phyloP scores from a whole-genome alignment of 1,140 invertebrate genomes.

The Drosophila gunungcola region DNA sequence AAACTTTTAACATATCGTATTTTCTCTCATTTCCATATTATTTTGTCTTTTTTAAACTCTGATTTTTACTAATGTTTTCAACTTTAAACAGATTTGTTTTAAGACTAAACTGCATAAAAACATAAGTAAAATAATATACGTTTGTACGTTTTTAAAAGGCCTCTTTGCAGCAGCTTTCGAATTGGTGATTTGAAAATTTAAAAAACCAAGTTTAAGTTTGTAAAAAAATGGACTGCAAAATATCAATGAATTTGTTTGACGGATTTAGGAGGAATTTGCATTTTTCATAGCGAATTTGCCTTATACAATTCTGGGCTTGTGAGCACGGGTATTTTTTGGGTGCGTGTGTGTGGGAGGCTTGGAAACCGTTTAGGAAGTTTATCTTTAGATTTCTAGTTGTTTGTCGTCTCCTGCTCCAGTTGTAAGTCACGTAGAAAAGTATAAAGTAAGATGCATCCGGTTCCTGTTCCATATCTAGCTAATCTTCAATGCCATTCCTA shows the following conservation, averaged over 20 bases:
- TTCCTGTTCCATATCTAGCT: constrained; percentile 7
- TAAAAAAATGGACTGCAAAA: not conserved
- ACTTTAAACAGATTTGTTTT: too few relatives aligned
- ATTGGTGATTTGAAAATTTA: too few relatives aligned
- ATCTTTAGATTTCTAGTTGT: constrained; percentile 28
- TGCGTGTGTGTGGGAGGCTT: constrained; percentile 16
- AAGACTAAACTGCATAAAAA: too few relatives aligned
- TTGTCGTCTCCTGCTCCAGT: constrained; percentile 26
- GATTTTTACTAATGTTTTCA: too few relatives aligned
- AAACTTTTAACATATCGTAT: too few relatives aligned
- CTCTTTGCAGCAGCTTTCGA: too few relatives aligned
- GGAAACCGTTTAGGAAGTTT: constrained; percentile 50
- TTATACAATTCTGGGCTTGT: not conserved
- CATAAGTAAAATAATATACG: too few relatives aligned
- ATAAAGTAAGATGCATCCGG: constrained; percentile 45
- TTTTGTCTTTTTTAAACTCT: too few relatives aligned
- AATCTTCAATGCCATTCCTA: constrained; percentile 6
- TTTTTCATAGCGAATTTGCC: not conserved
- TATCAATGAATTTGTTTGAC: not conserved
- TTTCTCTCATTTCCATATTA: too few relatives aligned
- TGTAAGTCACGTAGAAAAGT: constrained; percentile 51
- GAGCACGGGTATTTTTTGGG: not conserved
- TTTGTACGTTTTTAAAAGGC: too few relatives aligned
- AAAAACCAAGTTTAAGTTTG: too few relatives aligned
- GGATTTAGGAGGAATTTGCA: not conserved